Base-by-base conservation (phyloP, 2,113 vertebrate species). In the Scophthalmus maximus region DNA sequence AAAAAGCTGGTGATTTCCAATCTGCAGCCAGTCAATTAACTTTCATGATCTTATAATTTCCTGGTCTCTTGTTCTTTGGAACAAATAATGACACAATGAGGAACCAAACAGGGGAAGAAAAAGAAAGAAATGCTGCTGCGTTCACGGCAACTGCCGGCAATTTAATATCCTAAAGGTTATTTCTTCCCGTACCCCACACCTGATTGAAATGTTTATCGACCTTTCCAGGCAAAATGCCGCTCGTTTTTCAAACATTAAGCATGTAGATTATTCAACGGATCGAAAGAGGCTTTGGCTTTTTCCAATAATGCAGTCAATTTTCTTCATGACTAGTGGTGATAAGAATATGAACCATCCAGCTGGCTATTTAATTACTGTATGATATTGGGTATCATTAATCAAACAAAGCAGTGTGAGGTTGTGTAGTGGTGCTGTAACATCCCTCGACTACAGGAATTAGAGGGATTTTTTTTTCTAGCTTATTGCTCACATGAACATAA, bases 351-450 rank as follows among this genome's bases (percentile, higher is more conserved):
- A 78, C 52, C 67, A 25, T 56, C 53, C 51, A 47, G 56, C 59
- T 60, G 64, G 30, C 56, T 73, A 50, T 83, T 84, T 86, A 81
- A 88, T 88, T 79, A 78, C 38, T 68, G 64, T 51, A 1, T 40
- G 58, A 73, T 83, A 63, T 52, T 68, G 25, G 29, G n/a, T 20
- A 3, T 70, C 81, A 79, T 86, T 79, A 76, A 79, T 85, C 75
- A 82, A 68, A 76, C 49, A 50, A 76, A 38, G 58, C 36, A 67
- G 30, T 44, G 44, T 67, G 58, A 68, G 76, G 32, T 67, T 70
- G 20, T 47, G 38, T 34, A 49, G 2, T 60, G 26, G 58, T 36
- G 36, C 8, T 56, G 36, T 60, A 32, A 36, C 17, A 9, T 32
- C 4, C 26, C 22, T 38, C 14, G 38, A 60, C n/a, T 59, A 25